Base-by-base conservation (phyloP, 2,888 invertebrate genomes). In the Pristionchus fissidentatus region DNA sequence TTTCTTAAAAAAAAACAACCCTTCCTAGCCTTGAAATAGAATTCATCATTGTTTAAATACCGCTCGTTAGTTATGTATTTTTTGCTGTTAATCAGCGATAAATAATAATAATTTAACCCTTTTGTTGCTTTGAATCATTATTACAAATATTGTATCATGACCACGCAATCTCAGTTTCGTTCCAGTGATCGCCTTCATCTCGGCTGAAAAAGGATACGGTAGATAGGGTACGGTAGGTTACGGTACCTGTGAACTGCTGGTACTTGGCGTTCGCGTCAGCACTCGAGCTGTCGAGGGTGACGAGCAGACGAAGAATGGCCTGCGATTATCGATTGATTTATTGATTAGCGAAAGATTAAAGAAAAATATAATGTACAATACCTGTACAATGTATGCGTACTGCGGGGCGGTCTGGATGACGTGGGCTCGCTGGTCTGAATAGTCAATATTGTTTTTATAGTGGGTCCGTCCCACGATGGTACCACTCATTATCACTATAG, bases 361-460 rank as follows among this genome's bases (percentile, higher is more conserved):
- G 70, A 70, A 43, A 77, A 32, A 29, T 32, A 55, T 79, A 38
- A 29, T n/a, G n/a, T 32, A 3, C 2, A n/a, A 13, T 10, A 79
- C 79, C 55, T 57, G 79, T 4, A 57, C 79, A 1, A 79, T 29
- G 41, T 79, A 79, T 0, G 55, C 55, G 79, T 79, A 79, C 41
- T 79, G 79, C 8, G 57, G 55, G 3, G 38, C 79, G 22, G 79
- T 79, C 79, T 79, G 79, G 13, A 79, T 57, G 1, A 41, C 79
- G 41, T 79, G 79, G 0, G 79, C 79, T 4, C 79, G 79, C 26
- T 79, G 79, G n/a, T 79, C 79, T 79, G 57, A 79, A 57, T 38
- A 38, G 29, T 57, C n/a, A 55, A 15, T 4, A 43, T 38, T 41
- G 73, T 8, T n/a, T 26, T 15, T 41, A 43, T 41, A 43, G 26